phyloP scores from a whole-genome alignment of 2,888 invertebrate genomes.

The Heliconius aoede region DNA sequence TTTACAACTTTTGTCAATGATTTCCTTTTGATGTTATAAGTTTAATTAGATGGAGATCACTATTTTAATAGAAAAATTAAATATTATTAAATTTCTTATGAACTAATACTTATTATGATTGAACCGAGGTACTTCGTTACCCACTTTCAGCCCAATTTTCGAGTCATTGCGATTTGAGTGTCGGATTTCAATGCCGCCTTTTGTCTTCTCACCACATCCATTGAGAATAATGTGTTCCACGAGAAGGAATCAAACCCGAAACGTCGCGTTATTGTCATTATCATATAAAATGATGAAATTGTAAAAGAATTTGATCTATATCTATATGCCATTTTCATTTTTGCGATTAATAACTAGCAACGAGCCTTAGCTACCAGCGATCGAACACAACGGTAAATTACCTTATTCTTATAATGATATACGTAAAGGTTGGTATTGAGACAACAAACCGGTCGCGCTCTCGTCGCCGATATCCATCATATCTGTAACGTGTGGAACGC shows the following conservation, averaged over 20 bases:
- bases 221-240: no score
- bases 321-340: no score
- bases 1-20: neutral
- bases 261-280: neutral
- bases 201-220: neutral
- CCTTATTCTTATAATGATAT: constrained; percentile 6
- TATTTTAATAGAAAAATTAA: neutral
- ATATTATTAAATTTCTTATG: no score
- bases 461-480: constrained; percentile 25
- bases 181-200: neutral
- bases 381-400: constrained; percentile 18
- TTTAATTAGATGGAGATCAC: neutral
- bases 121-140: neutral
- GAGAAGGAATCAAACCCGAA: no score
- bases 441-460: constrained; percentile 11
- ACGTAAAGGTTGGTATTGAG: constrained; percentile 11
- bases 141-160: neutral
- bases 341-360: constrained; percentile 8
- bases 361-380: neutral
- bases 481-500: constrained; percentile 24
- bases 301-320: neutral
- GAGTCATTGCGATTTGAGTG: neutral
- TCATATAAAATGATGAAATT: neutral
- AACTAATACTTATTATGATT: no score
- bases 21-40: neutral